Base-by-base conservation (phyloP, 2,888 invertebrate species). In the Orthosia incerta region DNA sequence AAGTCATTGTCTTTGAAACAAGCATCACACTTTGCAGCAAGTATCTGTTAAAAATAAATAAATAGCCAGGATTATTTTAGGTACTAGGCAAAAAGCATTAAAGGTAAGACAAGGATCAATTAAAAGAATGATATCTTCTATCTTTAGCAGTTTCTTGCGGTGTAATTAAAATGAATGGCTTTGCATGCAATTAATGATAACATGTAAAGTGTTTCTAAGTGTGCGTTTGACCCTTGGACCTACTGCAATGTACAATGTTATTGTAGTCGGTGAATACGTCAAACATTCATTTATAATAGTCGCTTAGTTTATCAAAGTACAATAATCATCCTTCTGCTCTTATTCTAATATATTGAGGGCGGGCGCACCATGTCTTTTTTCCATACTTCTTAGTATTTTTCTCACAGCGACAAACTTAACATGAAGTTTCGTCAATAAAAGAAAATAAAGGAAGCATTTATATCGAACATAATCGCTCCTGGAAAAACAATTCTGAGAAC, bases 171-270 rank as follows among this genome's bases (percentile, higher is more conserved):
- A 69, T 20, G 51, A 39, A 79, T 66, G 50, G 48, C 2, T 39
- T 69, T 69, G 84, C 59, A 70, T 79, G 65, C 74, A 16, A 26
- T 11, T 73, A 79, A 80, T 72, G 53, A 69, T 55, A 26, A 48
- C 65, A 62, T 31, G 64, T 72, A 59, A 61, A 60, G 26, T 74
- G 59, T 69, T 62, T 59, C 39, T 74, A 69, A 72, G 56, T 61
- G 51, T 76, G 23, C 59, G 46, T 62, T 71, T 76, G 82, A 76
- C 57, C 72, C 31, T 82, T 81, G 82, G 26, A 77, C 56, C 16
- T 61, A 46, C 5, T 55, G 50, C 67, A 55, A 64, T 61, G 53
- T 67, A 45, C 56, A 65, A 50, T 80, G 46, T 51, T 62, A 60
- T 72, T 59, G 59, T 51, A 31, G 31, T 45, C 11, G 5, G 11